Conservation (phyloP, 2,888 invertebrate genomes). For the Harmothoe impar region DNA sequence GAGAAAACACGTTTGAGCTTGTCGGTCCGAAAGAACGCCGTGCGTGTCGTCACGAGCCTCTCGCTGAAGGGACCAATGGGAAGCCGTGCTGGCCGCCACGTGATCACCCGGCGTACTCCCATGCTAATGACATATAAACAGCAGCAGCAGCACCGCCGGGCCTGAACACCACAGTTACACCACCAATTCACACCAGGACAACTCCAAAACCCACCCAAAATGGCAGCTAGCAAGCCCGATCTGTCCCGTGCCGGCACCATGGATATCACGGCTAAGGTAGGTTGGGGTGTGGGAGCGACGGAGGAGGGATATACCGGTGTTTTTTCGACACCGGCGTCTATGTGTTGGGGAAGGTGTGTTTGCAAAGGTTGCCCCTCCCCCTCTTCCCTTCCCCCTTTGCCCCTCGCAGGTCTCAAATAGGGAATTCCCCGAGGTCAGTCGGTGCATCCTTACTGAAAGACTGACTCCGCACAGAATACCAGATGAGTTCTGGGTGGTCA, state of each 20-base stretch:
- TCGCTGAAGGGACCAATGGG: not conserved
- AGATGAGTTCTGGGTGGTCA: too few relatives aligned
- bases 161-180: not conserved
- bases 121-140: conserved; percentile 23
- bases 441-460: too few relatives aligned
- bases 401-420: too few relatives aligned
- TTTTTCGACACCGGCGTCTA: not conserved
- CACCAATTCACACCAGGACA: not conserved
- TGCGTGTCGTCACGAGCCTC: conserved; percentile 10
- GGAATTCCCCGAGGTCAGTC: too few relatives aligned
- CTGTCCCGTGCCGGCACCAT: conserved; percentile 69
- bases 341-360: not conserved
- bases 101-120: not conserved
- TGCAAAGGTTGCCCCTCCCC: not conserved
- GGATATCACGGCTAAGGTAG: conserved; percentile 70
- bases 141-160: not conserved
- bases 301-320: not conserved
- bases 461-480: too few relatives aligned
- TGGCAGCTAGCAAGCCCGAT: conserved; percentile 65
- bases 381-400: not conserved
- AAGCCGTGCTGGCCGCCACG: not conserved
- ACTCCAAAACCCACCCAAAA: not conserved
- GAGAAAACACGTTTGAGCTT: too few relatives aligned
- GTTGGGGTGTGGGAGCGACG: not conserved
- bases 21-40: too few relatives aligned